phyloP scores from a whole-genome alignment of 2,888 invertebrate genomes.

The Lycophotia porphyrea region DNA sequence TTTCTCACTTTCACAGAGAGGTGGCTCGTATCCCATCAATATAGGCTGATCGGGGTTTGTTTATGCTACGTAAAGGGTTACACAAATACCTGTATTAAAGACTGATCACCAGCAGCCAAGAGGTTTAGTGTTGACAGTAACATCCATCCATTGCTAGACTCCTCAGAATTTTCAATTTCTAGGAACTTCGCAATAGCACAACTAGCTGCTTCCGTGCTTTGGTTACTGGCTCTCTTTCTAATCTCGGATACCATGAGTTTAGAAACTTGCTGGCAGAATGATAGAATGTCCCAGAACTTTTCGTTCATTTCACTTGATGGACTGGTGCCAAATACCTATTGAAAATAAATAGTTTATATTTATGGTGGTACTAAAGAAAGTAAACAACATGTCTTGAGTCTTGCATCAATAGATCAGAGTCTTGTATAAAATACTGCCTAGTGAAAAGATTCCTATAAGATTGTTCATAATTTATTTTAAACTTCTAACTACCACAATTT shows the following conservation, averaged over 20 bases:
- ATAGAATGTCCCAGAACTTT: conserved; percentile 98
- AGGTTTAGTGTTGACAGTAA: conserved; percentile 97
- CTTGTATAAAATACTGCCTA: not conserved
- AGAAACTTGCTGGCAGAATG: conserved; percentile 98
- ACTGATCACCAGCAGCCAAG: conserved; percentile 96
- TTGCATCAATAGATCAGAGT: not conserved
- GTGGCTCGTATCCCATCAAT: not conserved
- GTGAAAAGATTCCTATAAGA: not conserved
- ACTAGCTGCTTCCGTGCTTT: conserved; percentile 98
- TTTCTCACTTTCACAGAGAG: no score
- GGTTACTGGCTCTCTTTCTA: conserved; percentile 97
- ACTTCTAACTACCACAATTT: not conserved
- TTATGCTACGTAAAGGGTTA: not conserved
- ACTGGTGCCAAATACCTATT: conserved; percentile 97
- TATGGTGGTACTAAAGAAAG: not conserved
- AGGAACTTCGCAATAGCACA: conserved; percentile 99
- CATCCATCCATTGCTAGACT: conserved; percentile 99
- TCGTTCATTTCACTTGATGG: conserved; percentile 99
- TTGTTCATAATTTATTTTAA: not conserved
- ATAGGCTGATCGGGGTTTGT: not conserved
- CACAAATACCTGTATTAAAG: conserved; percentile 94
- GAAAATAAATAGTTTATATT: conserved; percentile 27
- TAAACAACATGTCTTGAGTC: not conserved
- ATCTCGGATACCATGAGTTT: conserved; percentile 99
- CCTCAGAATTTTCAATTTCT: conserved; percentile 98